phyloP scores from a whole-genome alignment of 1,140 invertebrate species.

The Araneus ventricosus region DNA sequence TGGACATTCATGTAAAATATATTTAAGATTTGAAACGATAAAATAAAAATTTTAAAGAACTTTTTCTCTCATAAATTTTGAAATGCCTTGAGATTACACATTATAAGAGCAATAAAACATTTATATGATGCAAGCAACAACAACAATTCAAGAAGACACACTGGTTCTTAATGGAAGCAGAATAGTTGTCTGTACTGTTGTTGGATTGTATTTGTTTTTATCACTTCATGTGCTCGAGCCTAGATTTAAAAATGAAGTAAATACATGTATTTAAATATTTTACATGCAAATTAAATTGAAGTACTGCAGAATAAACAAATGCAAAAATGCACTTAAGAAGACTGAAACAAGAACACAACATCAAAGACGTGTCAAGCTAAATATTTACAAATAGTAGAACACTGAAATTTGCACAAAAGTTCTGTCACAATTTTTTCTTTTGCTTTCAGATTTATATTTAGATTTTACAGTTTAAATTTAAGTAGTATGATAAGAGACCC shows the following conservation, averaged over 20 bases:
- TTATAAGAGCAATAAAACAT: background rate
- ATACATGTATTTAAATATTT: background rate
- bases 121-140: background rate
- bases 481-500: too few species aligned
- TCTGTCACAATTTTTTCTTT: too few species aligned
- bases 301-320: background rate
- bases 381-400: conserved; percentile 6
- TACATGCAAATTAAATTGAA: background rate
- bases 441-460: too few species aligned
- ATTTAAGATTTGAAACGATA: too few species aligned
- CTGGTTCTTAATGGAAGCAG: background rate
- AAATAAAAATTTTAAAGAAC: too few species aligned
- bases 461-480: too few species aligned
- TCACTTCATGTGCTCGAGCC: conserved; percentile 22
- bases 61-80: background rate
- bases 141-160: background rate
- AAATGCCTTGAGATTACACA: background rate
- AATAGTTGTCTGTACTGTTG: background rate
- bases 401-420: background rate
- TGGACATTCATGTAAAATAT: too few species aligned
- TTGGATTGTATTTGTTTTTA: conserved; percentile 1
- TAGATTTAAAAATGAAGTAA: background rate
- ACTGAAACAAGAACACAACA: background rate
- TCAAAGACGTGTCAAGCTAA: background rate
- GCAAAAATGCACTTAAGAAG: background rate